A percentile compares a stretch with the other conserved stretches of the same genome.
These are phyloP conservation scores for Acleris cristana DNA, from an alignment of 2,888 invertebrate genomes.

Conservation along the genomic window DNA sequence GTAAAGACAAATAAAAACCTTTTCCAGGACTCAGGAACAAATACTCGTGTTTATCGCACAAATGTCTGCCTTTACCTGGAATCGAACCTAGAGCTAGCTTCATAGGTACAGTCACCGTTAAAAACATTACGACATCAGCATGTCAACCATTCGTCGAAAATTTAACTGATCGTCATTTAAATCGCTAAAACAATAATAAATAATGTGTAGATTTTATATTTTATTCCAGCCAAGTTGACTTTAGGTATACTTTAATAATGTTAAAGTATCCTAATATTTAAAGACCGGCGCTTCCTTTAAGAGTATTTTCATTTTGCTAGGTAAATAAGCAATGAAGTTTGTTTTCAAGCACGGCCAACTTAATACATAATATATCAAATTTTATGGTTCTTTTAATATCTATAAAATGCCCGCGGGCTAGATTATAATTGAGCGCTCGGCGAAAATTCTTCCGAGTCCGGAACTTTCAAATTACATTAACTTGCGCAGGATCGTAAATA, in stretches of 20 bases:
- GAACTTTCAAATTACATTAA: not conserved
- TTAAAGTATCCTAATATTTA: not conserved
- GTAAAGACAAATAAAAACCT: no score
- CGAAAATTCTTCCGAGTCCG: constrained; percentile 9
- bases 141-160: no score
- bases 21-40: no score
- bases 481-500: not conserved
- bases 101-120: no score
- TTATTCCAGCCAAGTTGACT: not conserved
- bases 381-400: constrained; percentile 24
- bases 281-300: not conserved
- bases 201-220: no score
- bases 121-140: no score
- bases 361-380: constrained; percentile 11
- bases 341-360: constrained; percentile 7
- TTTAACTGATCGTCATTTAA: no score
- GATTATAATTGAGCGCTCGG: constrained; percentile 13
- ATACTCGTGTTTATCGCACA: no score
- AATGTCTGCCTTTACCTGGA: no score
- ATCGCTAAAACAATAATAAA: no score
- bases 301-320: not conserved
- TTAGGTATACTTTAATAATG: not conserved
- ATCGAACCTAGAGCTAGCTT: no score
- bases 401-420: constrained; percentile 12
- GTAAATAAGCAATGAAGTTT: constrained; percentile 18